Conservation (phyloP, 2,888 invertebrate species). For the Cancer borealis region DNA sequence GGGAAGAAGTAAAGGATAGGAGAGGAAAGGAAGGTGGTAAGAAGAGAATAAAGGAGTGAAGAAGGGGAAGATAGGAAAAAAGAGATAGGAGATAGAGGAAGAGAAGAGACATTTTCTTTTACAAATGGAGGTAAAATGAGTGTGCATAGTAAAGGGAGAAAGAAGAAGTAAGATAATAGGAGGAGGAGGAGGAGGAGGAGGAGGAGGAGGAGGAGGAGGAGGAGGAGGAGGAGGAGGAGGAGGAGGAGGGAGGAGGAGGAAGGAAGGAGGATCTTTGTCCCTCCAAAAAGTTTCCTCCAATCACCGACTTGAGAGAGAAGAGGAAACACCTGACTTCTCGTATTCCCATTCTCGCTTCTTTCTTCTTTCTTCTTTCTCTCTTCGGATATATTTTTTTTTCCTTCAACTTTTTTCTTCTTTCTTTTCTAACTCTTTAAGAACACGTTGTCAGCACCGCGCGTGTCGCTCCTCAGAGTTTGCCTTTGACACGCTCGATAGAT, state of each 20-base stretch:
- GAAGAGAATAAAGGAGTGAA: not conserved
- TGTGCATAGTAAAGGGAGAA: not conserved
- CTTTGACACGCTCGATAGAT: not conserved
- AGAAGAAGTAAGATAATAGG: not conserved
- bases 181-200: not conserved
- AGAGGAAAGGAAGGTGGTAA: not conserved
- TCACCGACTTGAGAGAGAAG: not conserved
- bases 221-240: conserved; percentile 2
- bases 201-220: conserved; percentile 2
- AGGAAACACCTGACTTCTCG: conserved; percentile 12
- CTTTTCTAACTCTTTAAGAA: not conserved
- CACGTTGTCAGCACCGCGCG: not conserved
- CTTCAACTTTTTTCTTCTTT: not conserved
- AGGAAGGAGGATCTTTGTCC: not conserved
- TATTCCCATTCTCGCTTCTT: not conserved
- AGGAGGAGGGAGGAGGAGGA: not conserved
- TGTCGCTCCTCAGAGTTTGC: no score
- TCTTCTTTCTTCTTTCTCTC: conserved; percentile 30
- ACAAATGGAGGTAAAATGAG: not conserved
- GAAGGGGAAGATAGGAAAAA: not conserved
- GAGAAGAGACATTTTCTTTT: not conserved
- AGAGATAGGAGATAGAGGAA: conserved; percentile 3
- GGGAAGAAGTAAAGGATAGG: not conserved
- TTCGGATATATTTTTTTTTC: not conserved
- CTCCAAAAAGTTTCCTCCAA: conserved; percentile 3